These are phyloP conservation scores for Scolopax mira DNA, from an alignment of 2,113 vertebrate genomes.

Conservation along the genomic window DNA sequence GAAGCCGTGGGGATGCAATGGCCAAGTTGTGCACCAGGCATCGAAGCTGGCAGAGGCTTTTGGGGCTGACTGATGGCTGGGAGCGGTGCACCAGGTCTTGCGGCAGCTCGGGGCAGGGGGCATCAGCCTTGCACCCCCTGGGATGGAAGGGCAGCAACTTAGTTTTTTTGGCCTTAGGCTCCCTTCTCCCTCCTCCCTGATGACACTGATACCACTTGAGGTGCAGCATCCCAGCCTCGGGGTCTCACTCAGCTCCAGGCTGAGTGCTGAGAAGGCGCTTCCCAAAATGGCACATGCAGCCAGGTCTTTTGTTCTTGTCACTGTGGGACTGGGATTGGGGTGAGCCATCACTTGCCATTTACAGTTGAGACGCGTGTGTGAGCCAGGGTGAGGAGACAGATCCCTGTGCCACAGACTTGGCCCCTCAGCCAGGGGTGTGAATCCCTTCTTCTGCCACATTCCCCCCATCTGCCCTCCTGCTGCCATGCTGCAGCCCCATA, in stretches of 20 bases:
- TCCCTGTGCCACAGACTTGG: background rate
- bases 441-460: constrained; percentile 41
- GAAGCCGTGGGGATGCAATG: background rate
- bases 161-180: background rate
- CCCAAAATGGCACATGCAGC: background rate
- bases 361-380: background rate
- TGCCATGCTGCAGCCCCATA: background rate
- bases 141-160: background rate
- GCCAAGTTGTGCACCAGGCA: background rate
- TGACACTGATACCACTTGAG: accelerated
- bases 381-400: background rate
- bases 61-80: background rate
- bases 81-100: background rate
- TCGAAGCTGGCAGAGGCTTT: background rate
- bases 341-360: background rate
- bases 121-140: background rate
- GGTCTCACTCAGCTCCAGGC: accelerated
- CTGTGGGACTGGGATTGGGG: background rate
- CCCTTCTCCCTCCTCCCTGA: background rate
- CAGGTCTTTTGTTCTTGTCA: background rate
- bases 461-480: background rate
- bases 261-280: background rate
- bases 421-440: background rate
- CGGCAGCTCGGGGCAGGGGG: background rate
- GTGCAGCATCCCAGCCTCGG: background rate